Percentiles rank a stretch among this genome's conserved stretches.
These are phyloP conservation scores for Formica exsecta DNA, from an alignment of 1,140 invertebrate genomes.

Conservation along the genomic window DNA sequence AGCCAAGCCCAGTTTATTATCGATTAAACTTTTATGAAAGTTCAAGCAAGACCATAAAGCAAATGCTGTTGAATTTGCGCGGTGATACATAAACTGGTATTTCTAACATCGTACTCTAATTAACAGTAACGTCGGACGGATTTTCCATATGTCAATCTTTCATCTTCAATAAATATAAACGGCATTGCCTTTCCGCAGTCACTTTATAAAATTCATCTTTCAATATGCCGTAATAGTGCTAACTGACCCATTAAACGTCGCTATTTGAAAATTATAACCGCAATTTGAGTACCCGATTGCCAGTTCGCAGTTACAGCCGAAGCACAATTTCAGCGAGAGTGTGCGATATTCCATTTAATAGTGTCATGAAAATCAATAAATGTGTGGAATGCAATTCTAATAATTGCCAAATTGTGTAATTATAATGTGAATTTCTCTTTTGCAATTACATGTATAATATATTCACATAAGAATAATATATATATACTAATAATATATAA, in stretches of 20 bases:
- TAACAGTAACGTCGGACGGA: slow-evolving; percentile 6
- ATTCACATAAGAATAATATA: background rate
- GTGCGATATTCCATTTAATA: background rate
- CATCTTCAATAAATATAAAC: background rate
- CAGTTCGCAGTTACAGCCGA: slow-evolving; percentile 20
- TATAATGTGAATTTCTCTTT: background rate
- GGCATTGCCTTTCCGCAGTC: too few relatives aligned
- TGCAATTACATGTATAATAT: too few relatives aligned
- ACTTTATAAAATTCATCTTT: background rate
- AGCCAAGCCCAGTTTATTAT: slow-evolving; percentile 36
- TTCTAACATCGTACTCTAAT: slow-evolving; percentile 29
- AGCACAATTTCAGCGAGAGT: slow-evolving; percentile 27
- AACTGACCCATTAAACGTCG: slow-evolving; percentile 19
- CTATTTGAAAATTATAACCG: slow-evolving; percentile 40
- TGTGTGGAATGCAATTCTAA: background rate
- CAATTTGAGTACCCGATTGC: slow-evolving; percentile 38
- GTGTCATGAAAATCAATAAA: slow-evolving; percentile 38
- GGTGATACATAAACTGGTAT: background rate
- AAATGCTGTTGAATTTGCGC: slow-evolving; percentile 28
- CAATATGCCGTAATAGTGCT: background rate
- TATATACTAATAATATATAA: too few relatives aligned
- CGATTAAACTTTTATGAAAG: slow-evolving; percentile 39
- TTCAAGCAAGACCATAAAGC: slow-evolving; percentile 25
- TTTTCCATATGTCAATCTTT: slow-evolving; percentile 22
- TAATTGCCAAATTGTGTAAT: slow-evolving; percentile 17